Conservation (phyloP, 2,888 invertebrate genomes). For the Lycia hirtaria region DNA sequence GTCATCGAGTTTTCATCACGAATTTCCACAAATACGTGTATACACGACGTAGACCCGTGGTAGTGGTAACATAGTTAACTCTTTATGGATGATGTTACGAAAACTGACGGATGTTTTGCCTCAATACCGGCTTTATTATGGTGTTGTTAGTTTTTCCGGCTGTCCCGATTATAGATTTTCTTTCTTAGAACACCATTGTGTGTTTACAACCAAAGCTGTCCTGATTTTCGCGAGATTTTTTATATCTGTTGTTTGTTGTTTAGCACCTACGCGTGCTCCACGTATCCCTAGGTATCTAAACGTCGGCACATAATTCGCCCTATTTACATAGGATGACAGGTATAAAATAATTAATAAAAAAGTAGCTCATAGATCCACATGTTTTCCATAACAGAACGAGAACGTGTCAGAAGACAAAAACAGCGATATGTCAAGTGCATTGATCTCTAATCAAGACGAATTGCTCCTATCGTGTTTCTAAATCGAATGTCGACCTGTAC, state of each 20-base stretch:
- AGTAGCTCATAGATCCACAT: not conserved
- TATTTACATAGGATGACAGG: not conserved
- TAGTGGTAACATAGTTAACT: slow-evolving; percentile 2
- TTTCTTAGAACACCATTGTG: not conserved
- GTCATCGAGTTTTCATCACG: not conserved
- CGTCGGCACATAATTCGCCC: no score
- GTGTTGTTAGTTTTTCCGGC: slow-evolving; percentile 19
- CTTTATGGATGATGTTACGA: slow-evolving; percentile 15
- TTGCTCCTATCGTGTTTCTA: no score
- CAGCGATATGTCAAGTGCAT: no score
- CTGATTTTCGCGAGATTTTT: not conserved
- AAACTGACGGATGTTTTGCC: slow-evolving; percentile 22
- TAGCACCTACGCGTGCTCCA: no score
- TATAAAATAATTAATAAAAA: not conserved
- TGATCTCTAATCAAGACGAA: no score
- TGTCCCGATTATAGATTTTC: not conserved
- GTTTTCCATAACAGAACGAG: not conserved
- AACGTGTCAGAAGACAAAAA: slow-evolving; percentile 9
- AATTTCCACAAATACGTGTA: not conserved
- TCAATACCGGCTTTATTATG: slow-evolving; percentile 11
- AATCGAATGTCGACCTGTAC: no score
- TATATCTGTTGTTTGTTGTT: not conserved
- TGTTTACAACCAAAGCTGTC: not conserved
- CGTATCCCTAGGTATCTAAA: no score
- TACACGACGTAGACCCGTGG: not conserved